These are phyloP conservation scores for Drosophila parvula DNA, from an alignment of 1,140 invertebrate genomes.

Conservation along the genomic window DNA sequence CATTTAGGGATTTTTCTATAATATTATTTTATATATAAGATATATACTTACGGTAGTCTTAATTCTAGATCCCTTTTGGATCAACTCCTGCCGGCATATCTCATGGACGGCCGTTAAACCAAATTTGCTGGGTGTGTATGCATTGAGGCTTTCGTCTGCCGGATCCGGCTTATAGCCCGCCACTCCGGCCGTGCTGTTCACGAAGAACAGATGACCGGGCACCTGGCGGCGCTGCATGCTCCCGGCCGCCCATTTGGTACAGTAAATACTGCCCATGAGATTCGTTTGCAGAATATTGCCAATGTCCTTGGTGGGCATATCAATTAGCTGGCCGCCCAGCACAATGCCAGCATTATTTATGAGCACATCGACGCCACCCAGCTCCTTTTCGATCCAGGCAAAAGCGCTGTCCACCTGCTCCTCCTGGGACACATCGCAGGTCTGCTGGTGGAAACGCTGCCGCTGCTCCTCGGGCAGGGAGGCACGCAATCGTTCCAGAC, in stretches of 20 bases:
- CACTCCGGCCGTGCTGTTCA: slow-evolving; percentile 87
- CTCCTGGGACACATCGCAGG: slow-evolving; percentile 88
- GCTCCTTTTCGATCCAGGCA: slow-evolving; percentile 86
- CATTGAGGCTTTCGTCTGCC: slow-evolving; percentile 81
- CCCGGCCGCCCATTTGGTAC: slow-evolving; percentile 87
- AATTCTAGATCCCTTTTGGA: slow-evolving; percentile 86
- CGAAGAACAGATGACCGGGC: slow-evolving; percentile 89
- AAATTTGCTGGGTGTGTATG: slow-evolving; percentile 89
- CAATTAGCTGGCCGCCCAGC: slow-evolving; percentile 77
- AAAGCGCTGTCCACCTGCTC: slow-evolving; percentile 88
- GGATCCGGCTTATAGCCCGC: slow-evolving; percentile 79
- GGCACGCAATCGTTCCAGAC: slow-evolving; percentile 64
- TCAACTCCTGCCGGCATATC: slow-evolving; percentile 87
- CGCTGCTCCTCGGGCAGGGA: slow-evolving; percentile 64
- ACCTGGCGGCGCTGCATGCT: slow-evolving; percentile 88
- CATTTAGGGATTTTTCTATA: too few species aligned
- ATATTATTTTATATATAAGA: too few species aligned
- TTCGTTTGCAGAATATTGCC: slow-evolving; percentile 88
- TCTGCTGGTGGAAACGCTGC: slow-evolving; percentile 84
- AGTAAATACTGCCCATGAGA: slow-evolving; percentile 87
- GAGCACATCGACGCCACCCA: slow-evolving; percentile 89
- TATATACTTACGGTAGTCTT: slow-evolving; percentile 87
- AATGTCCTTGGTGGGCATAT: slow-evolving; percentile 82
- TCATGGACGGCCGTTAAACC: slow-evolving; percentile 88
- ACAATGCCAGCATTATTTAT: slow-evolving; percentile 90